Evolutionary conservation across 2,797 vertebrate genomes (phyloP), one percentile per base, ranked within the genome.

Genomic region (Cottoperca gobio): DNA sequence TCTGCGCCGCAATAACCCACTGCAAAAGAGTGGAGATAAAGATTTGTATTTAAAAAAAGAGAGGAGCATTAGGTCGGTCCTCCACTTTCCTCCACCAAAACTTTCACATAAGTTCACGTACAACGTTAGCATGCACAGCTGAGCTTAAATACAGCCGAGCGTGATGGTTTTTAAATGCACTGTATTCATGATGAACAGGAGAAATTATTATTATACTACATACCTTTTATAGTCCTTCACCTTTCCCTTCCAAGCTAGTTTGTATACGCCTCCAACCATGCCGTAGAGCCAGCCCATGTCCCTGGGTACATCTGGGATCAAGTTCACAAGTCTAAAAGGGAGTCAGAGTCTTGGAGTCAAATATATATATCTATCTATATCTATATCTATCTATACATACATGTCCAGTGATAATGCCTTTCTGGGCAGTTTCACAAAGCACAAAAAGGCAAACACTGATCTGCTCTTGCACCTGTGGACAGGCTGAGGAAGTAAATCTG

Each of bases 221-320:
- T 50, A 91, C 89, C 74, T 39, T 31, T 65, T 31, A 12, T 3
- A 10, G 3, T 85, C 58, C n/a, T 63, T 54, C 14, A 9, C 37
- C 4, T 73, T 11, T 23, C 62, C 40, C 23, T 60, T 79, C 73
- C 59, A 55, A 1, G 70, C 57, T 33, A 76, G 73, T 50, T 69
- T 84, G 70, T 83, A 83, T 1, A 83, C 9, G n/a, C 76, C 74
- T 52, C 63, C 84, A 37, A 73, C 86, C 52, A 54, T 4, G 7
- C 66, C 43, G 45, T 82, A 92, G 26, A 93, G 46, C 86, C 89
- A 79, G 49, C 37, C 81, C 71, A 89, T 39, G 33, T 91, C 84
- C 4, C 11, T 39, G 0, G 79, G 67, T 3, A 90, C 63, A 8
- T 79, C 85, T 13, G 87, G 89, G 57, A 94, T 85, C 91, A 90